These are phyloP conservation scores for Chloropsis cyanopogon DNA, from an alignment of 2,113 vertebrate species.

Conservation along the genomic window DNA sequence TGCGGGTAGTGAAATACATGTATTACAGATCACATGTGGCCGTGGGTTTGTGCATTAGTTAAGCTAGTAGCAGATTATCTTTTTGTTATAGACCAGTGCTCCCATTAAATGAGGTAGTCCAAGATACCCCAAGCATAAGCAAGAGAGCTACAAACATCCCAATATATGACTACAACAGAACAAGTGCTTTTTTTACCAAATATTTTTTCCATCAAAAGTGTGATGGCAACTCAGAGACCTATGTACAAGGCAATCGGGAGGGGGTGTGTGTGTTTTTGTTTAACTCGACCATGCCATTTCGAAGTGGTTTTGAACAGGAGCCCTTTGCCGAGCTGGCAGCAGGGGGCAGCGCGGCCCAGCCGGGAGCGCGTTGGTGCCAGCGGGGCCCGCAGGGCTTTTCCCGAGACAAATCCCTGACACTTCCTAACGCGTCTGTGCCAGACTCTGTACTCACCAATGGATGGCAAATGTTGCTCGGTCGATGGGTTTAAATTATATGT, in stretches of 20 bases:
- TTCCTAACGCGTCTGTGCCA: fast-evolving
- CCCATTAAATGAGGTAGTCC: neutral
- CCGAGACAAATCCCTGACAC: neutral
- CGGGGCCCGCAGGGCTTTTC: neutral
- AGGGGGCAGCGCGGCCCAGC: slow-evolving; percentile 46
- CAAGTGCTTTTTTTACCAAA: neutral
- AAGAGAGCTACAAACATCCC: neutral
- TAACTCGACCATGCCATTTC: fast-evolving
- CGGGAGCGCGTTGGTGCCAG: neutral
- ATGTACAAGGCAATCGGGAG: neutral
- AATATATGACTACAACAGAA: neutral
- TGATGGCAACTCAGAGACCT: neutral
- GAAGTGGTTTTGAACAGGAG: fast-evolving
- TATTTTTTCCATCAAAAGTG: neutral
- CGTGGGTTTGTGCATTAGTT: neutral
- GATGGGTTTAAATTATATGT: slow-evolving; percentile 74
- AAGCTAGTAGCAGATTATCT: neutral
- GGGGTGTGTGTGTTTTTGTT: neutral
- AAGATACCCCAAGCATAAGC: neutral
- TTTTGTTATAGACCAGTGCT: neutral
- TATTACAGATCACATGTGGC: neutral
- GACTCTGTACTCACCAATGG: slow-evolving; percentile 42
- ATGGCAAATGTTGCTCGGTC: slow-evolving; percentile 37
- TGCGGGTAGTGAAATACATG: neutral
- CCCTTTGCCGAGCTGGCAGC: neutral